Base-by-base conservation (phyloP, 2,888 invertebrate genomes). In the Xanthia icteritia region DNA sequence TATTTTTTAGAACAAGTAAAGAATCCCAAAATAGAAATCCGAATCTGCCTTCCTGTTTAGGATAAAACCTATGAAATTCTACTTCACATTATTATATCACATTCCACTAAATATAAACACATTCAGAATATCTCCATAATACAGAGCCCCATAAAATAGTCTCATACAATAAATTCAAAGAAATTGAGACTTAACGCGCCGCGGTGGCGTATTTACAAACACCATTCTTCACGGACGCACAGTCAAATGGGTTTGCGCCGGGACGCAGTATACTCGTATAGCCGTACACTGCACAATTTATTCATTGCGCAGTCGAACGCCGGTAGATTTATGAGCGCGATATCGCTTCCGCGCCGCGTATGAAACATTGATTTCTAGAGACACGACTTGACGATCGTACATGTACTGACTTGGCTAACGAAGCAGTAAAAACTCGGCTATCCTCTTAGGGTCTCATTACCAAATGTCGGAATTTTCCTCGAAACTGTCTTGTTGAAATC, bases 341-440 rank as follows among this genome's bases (percentile, higher is more conserved):
- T 89, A 89, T 84, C 84, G 80, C 71, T 81, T 83, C 84, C 81
- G 82, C 82, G 71, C 79, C 77, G 76, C 82, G 81, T 87, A 89
- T 89, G 89, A 87, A 83, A 76, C 90, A 89, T 89, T 83, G 89
- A 89, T 87, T 88, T 84, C 89, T 87, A 84, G 78, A 84, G 87
- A 84, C 80, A 73, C 63, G 71, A 36, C 58, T 70, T 81, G 84
- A 81, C 68, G 76, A 71, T 48, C 72, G 64, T 42, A 74, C 58
- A 76, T 64, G 77, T 65, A 65, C 72, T 48, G 66, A 72, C 67
- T 81, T 61, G 65, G 63, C 68, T 81, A 85, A 81, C 64, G 56
- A 75, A 74, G 60, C 66, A 20, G 23, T 48, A 27, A 82, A 73
- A 77, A 54, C 58, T 65, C 51, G 23, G 78, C 23, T 78, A 23